Evolutionary conservation across 2,797 vertebrate species (phyloP).

Genomic region (Streptopelia turtur): DNA sequence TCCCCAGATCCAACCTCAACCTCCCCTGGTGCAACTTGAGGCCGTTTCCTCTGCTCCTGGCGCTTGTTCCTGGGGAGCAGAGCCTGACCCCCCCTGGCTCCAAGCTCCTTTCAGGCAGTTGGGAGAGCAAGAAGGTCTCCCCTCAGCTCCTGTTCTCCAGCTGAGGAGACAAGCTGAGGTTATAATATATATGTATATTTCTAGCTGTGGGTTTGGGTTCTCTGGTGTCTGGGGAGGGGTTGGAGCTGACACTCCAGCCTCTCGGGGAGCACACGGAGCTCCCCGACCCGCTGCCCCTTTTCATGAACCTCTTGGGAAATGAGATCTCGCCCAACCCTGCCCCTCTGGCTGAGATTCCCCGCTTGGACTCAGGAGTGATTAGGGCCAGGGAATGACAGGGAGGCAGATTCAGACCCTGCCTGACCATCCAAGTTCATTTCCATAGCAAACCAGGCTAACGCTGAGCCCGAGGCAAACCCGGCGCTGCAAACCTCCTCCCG

Average conservation of each 20-base stretch:
- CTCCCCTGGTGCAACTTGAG: no score
- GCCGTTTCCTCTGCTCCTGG: no score
- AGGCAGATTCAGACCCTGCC: background rate
- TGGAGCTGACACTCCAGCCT: background rate
- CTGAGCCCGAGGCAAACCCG: background rate
- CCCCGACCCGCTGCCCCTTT: rapidly evolving
- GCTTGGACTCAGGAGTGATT: background rate
- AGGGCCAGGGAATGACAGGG: background rate
- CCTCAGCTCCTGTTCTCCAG: no score
- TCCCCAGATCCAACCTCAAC: no score
- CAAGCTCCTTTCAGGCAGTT: no score
- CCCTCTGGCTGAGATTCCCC: background rate
- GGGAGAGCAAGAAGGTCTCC: no score
- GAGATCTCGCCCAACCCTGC: background rate
- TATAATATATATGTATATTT: no score
- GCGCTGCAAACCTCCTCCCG: background rate
- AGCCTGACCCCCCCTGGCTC: no score
- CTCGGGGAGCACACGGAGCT: background rate
- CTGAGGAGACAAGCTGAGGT: no score
- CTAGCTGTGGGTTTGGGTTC: background rate
- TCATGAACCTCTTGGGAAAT: rapidly evolving
- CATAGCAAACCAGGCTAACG: background rate
- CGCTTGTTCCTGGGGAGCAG: no score
- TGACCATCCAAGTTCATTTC: background rate
- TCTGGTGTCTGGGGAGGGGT: background rate